Conservation (phyloP, 2,888 invertebrate genomes). For the Ochlodes sylvanus region DNA sequence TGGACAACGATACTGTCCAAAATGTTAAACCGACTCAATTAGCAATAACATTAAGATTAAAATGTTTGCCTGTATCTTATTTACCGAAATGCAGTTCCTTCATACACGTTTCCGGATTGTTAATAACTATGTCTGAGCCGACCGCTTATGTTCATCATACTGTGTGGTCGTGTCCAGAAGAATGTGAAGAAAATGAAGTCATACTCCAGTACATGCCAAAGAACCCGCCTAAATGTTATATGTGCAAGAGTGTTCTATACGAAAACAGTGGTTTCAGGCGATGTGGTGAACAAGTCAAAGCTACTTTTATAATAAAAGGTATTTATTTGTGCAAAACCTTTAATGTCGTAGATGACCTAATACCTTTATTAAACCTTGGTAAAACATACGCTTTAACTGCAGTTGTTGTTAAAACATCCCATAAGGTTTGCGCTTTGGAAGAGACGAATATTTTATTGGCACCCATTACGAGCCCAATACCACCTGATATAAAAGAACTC, state of each 20-base stretch:
- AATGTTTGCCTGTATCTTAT: slow-evolving; percentile 56
- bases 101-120: slow-evolving; percentile 55
- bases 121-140: slow-evolving; percentile 63
- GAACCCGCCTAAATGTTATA: slow-evolving; percentile 65
- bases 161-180: slow-evolving; percentile 79
- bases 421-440: slow-evolving; percentile 65
- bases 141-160: slow-evolving; percentile 68
- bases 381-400: slow-evolving; percentile 57
- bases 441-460: slow-evolving; percentile 52
- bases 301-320: slow-evolving; percentile 58
- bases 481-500: slow-evolving; percentile 61
- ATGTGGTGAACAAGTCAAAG: slow-evolving; percentile 70
- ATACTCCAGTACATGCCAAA: slow-evolving; percentile 71
- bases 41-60: slow-evolving; percentile 61
- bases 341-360: slow-evolving; percentile 66
- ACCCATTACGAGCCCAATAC: slow-evolving; percentile 57
- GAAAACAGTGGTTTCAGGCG: slow-evolving; percentile 73
- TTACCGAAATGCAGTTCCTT: slow-evolving; percentile 26
- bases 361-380: slow-evolving; percentile 61
- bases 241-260: slow-evolving; percentile 66
- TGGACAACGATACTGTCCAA: slow-evolving; percentile 50
- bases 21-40: slow-evolving; percentile 60
- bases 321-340: slow-evolving; percentile 56
- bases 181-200: slow-evolving; percentile 73
- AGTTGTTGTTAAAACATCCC: slow-evolving; percentile 59